phyloP scores from a whole-genome alignment of 2,113 vertebrate species.

The Chaetura pelagica region DNA sequence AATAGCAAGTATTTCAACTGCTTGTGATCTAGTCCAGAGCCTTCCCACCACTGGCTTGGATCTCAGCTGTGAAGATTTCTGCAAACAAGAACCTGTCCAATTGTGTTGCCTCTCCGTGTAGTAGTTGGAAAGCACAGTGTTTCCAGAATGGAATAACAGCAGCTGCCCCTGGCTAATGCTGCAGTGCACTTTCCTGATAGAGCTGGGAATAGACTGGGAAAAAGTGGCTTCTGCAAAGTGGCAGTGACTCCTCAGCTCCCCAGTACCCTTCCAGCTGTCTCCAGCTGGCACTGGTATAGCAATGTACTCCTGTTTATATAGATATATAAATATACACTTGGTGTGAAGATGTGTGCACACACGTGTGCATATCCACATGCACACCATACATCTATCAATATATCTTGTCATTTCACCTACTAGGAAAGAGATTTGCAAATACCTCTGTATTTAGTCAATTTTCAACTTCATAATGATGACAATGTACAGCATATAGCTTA shows the following conservation, averaged over 20 bases:
- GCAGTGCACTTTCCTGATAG: not conserved
- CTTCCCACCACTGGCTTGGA: not conserved
- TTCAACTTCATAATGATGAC: not conserved
- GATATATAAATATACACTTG: not conserved
- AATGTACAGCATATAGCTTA: conserved; percentile 19
- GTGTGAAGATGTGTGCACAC: not conserved
- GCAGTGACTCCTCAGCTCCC: not conserved
- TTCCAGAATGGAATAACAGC: not conserved
- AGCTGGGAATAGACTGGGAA: not conserved
- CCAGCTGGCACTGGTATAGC: not conserved
- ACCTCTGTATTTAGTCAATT: conserved; percentile 42
- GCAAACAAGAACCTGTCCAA: not conserved
- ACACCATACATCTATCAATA: not conserved
- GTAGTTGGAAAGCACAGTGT: not conserved
- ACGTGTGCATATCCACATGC: not conserved
- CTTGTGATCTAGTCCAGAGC: not conserved
- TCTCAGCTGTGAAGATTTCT: not conserved
- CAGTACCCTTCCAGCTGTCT: not conserved
- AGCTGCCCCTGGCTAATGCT: not conserved
- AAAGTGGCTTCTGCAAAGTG: not conserved
- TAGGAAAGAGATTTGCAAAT: conserved; percentile 34
- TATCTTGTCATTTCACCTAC: not conserved
- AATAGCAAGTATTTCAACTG: not conserved
- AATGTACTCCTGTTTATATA: not conserved
- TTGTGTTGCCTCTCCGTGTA: fast-evolving